Percentiles rank a stretch among this genome's conserved stretches.
These are phyloP conservation scores for Paedocypris sp. DNA, from an alignment of 2,113 vertebrate genomes.

Conservation along the genomic window DNA sequence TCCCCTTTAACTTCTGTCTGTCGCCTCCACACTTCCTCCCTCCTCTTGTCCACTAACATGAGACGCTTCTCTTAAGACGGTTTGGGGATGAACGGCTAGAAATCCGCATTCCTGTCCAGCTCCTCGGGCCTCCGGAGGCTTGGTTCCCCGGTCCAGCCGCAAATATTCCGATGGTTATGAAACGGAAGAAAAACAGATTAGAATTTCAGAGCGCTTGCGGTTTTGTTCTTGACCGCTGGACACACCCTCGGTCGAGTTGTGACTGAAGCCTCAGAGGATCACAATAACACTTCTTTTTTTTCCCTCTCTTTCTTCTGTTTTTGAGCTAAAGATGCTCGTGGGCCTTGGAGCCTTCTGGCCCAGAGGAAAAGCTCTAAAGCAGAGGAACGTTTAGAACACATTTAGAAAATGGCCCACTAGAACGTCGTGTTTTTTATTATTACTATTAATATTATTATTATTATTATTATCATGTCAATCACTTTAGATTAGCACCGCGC, in stretches of 20 bases:
- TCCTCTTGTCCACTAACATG: conserved; percentile 16
- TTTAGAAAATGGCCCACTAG: too few species aligned
- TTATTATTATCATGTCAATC: too few species aligned
- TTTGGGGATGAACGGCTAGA: neutral
- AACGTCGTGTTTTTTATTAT: too few species aligned
- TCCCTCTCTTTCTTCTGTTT: too few species aligned
- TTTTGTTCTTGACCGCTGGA: neutral
- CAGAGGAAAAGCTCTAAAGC: too few species aligned
- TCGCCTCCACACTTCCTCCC: conserved; percentile 10
- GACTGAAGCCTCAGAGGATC: neutral
- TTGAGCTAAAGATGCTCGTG: too few species aligned
- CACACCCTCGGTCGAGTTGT: neutral
- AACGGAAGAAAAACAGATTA: neutral
- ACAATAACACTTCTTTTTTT: conserved; percentile 5
- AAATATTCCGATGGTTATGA: neutral
- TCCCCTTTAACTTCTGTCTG: conserved; percentile 14
- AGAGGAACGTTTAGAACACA: too few species aligned
- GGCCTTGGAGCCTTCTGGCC: neutral
- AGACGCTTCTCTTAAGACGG: neutral
- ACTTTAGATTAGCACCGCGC: too few species aligned
- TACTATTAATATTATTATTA: too few species aligned
- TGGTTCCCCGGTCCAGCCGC: neutral
- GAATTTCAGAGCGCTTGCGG: neutral
- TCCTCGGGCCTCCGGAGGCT: neutral
- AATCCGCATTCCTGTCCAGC: neutral